Evolutionary conservation across 2,888 invertebrate species (phyloP).

Genomic region (Rhagonycha lutea): DNA sequence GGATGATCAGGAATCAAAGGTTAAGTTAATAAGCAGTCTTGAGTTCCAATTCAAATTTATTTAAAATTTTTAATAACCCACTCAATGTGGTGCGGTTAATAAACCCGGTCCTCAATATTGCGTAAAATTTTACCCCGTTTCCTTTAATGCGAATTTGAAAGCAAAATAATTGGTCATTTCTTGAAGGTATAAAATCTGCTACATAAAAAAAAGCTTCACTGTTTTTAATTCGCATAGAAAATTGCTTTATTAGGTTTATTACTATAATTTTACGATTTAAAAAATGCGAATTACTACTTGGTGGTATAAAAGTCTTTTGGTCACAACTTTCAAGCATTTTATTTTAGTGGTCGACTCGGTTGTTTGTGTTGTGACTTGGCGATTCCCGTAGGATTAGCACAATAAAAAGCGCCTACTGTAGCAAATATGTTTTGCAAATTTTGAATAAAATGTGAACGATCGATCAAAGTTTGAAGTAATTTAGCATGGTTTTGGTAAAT

Average conservation of each 20-base stretch:
- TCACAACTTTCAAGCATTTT: not conserved
- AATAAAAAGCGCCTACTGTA: not conserved
- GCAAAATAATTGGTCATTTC: not conserved
- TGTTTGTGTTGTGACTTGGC: not conserved
- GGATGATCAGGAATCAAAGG: no score
- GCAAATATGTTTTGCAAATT: slow-evolving; percentile 7
- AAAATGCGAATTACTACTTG: not conserved
- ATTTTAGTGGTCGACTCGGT: not conserved
- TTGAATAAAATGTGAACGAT: not conserved
- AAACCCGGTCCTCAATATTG: not conserved
- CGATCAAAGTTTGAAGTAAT: slow-evolving; percentile 6
- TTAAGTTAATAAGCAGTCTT: no score
- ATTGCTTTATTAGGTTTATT: not conserved
- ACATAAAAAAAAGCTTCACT: not conserved
- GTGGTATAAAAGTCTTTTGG: not conserved
- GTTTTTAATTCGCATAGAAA: not conserved
- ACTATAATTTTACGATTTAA: not conserved
- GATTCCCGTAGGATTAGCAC: not conserved
- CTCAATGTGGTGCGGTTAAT: not conserved
- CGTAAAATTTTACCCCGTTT: not conserved
- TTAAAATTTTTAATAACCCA: no score
- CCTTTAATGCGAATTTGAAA: not conserved
- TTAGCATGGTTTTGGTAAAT: slow-evolving; percentile 1
- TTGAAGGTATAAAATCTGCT: not conserved
- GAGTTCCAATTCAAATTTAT: no score